Base-by-base conservation (phyloP, 2,797 vertebrate species). In the Adelosebastes latens region DNA sequence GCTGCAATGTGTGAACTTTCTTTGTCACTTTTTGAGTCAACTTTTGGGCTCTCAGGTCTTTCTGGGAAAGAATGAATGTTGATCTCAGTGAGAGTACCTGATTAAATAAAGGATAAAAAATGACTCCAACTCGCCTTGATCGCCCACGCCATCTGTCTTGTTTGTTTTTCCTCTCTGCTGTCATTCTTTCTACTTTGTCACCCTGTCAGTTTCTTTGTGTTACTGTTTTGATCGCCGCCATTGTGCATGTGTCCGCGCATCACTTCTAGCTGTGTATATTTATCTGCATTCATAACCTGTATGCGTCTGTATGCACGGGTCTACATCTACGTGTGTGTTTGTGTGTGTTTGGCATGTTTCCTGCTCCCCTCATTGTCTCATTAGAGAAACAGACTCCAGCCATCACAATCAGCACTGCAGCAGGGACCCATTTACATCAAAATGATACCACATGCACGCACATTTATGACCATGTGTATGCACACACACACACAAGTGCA, bases 41-140 rank as follows among this genome's bases (percentile, higher is more conserved):
- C 31, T 53, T 42, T 58, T 56, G 49, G 18, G 25, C 52, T 81
- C 63, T 77, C 9, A 10, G 59, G 74, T 87, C 78, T 71, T 39
- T 79, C 9, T 75, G 69, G 69, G 76, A 67, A 22, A 75, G 74
- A 84, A 75, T 59, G 72, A 68, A 73, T 79, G 68, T 64, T 65
- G 82, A 85, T 85, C 75, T 83, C 65, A 58, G 65, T 55, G 63
- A 67, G 69, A 74, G 72, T 66, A 80, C 61, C 82, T 85, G 85
- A 88, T 84, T 82, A 79, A 88, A 81, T 84, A 88, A 86, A 90
- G 71, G 84, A 84, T 84, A 84, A 85, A 87, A 81, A 86, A 88
- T 84, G 84, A 83, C 72, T 89, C 72, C 80, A 55, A 89, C 76
- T 82, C 27, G 56, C 56, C 79, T 79, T 75, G 88, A 85, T 78